Evolutionary conservation across 1,140 invertebrate genomes (phyloP), one percentile per base, ranked within the genome.

Genomic region (Pomacea maculata): DNA sequence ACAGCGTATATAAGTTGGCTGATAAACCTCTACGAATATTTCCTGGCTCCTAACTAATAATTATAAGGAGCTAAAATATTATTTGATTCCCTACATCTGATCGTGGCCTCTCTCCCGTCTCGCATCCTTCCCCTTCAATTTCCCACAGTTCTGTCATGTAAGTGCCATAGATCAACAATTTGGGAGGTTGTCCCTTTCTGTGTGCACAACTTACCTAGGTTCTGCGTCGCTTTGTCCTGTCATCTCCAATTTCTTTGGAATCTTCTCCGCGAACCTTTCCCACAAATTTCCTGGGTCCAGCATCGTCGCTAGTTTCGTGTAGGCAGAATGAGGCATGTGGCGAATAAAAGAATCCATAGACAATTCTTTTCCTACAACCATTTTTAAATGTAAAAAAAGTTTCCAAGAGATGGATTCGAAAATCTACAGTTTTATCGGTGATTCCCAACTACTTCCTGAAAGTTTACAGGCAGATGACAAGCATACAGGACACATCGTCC

Each of bases 261-360:
- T 84, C 34, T 78, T 61, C 6, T 70, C 81, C 14, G 82, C 81
- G 19, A 87, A 71, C 61, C 75, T 78, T 79, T 85, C 80, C 86
- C 86, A 87, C 34, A 83, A 70, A 17, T 77, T 81, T 19, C 83
- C 84, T 68, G 84, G 78, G 54, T 86, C 86, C 1, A 87, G 74
- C 19, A 85, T n/a, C 10, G 80, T 74, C 45, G 79, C 74, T 15
- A 86, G 55, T 65, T 83, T 82, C 25, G 75, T 76, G 15, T 83
- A 55, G 19, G 65, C 82, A 57, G 83, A 83, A 76, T 82, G 84
- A 12, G 85, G 86, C 55, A 87, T 57, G 21, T 83, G 64, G 5
- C 85, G 81, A 67, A 86, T 84, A 78, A 71, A 86, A 6, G 84
- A 83, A 8, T 86, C 84, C 71, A 68, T 67, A 4, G 80, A 82